Percentiles rank a stretch among this genome's conserved stretches.
Conservation (phyloP, 2,888 invertebrate species). For the Cheilosia impressa region DNA sequence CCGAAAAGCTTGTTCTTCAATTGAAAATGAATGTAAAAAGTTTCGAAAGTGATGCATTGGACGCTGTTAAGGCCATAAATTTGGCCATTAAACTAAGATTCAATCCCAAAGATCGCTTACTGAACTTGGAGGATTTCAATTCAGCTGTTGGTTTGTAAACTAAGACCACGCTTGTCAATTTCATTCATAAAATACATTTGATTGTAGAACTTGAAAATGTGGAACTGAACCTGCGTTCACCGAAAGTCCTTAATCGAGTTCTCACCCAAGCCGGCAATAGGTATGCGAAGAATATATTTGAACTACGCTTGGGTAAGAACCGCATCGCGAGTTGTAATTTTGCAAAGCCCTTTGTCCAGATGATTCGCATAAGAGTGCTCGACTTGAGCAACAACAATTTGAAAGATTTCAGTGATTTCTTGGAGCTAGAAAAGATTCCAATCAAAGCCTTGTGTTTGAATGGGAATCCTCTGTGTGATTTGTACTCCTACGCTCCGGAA, state of each 20-base stretch:
- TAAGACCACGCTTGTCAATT: not conserved
- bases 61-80: slow-evolving; percentile 78
- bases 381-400: slow-evolving; percentile 81
- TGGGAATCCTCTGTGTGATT: slow-evolving; percentile 80
- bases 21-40: slow-evolving; percentile 80
- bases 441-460: slow-evolving; percentile 79
- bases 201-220: slow-evolving; percentile 78
- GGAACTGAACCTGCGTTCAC: slow-evolving; percentile 78
- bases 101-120: slow-evolving; percentile 78
- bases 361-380: slow-evolving; percentile 79
- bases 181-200: not conserved
- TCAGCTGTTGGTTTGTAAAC: slow-evolving; percentile 74
- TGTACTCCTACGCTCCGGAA: slow-evolving; percentile 79
- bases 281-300: slow-evolving; percentile 79
- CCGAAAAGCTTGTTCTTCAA: slow-evolving; percentile 76
- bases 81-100: slow-evolving; percentile 79
- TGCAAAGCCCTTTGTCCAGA: slow-evolving; percentile 77
- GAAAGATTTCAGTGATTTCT: slow-evolving; percentile 77
- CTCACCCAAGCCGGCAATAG: slow-evolving; percentile 79
- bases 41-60: slow-evolving; percentile 78
- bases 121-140: slow-evolving; percentile 80
- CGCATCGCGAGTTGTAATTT: slow-evolving; percentile 78
- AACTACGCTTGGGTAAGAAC: slow-evolving; percentile 79
- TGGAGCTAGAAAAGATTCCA: slow-evolving; percentile 77
- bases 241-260: slow-evolving; percentile 78